Evolutionary conservation across 2,113 vertebrate species (phyloP).

Genomic region (Equus quagga): DNA sequence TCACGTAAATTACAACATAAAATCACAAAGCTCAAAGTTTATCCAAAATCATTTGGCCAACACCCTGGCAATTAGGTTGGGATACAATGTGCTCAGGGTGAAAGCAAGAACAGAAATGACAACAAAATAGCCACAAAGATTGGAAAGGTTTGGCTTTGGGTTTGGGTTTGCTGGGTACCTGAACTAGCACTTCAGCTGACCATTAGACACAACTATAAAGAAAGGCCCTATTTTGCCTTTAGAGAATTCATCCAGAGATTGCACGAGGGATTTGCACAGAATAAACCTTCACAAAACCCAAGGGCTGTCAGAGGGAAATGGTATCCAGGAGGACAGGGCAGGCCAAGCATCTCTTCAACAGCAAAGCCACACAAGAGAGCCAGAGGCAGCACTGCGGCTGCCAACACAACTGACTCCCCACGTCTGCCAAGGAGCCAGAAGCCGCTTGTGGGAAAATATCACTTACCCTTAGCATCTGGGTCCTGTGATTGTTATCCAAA

Average conservation of each 20-base stretch:
- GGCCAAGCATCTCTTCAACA: constrained; percentile 77
- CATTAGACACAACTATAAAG: neutral
- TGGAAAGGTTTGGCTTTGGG: constrained; percentile 59
- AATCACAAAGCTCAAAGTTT: constrained; percentile 18
- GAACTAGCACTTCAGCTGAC: constrained; percentile 51
- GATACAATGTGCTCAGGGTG: neutral
- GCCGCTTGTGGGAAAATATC: constrained; percentile 88
- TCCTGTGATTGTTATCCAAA: constrained; percentile 86
- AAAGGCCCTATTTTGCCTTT: constrained; percentile 42
- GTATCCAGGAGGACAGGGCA: constrained; percentile 83
- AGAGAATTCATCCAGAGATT: constrained; percentile 76
- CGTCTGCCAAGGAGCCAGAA: constrained; percentile 87
- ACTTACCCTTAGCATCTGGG: constrained; percentile 90
- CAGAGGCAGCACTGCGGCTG: constrained; percentile 83
- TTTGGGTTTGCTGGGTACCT: constrained; percentile 57
- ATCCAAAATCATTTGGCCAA: constrained; percentile 57
- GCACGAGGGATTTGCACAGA: constrained; percentile 71
- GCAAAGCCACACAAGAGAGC: constrained; percentile 83
- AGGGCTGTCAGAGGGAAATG: constrained; percentile 80
- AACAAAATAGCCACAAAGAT: constrained; percentile 41
- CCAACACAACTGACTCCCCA: constrained; percentile 87
- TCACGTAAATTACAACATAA: constrained; percentile 22
- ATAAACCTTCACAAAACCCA: constrained; percentile 78
- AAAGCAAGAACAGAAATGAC: constrained; percentile 42
- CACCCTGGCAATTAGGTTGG: constrained; percentile 35